Conservation (phyloP, 2,797 vertebrate species). For the Chrysocyon brachyurus region DNA sequence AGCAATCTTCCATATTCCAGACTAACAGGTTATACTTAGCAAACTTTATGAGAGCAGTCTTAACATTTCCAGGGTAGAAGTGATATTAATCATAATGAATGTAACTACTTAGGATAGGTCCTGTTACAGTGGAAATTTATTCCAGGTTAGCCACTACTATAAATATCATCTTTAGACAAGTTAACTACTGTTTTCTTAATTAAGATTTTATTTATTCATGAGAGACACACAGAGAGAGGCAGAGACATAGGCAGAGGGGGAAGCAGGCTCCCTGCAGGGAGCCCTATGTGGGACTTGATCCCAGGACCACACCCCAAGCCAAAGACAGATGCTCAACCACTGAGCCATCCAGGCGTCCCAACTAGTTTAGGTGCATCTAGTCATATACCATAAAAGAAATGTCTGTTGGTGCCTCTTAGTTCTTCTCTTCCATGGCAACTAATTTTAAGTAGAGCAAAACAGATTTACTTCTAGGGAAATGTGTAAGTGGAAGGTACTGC, state of each 20-base stretch:
- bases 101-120: background rate
- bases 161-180: slow-evolving; percentile 28
- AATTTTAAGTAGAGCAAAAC: background rate
- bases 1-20: background rate
- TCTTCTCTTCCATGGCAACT: slow-evolving; percentile 22
- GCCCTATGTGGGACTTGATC: no score
- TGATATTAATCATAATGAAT: slow-evolving; percentile 40
- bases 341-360: no score
- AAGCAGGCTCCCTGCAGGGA: no score
- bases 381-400: slow-evolving; percentile 25
- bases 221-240: no score
- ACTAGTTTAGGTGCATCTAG: background rate
- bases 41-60: slow-evolving; percentile 38
- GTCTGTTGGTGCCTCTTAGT: background rate
- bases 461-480: slow-evolving; percentile 22
- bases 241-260: no score
- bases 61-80: slow-evolving; percentile 4
- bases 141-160: background rate
- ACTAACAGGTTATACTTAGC: slow-evolving; percentile 3
- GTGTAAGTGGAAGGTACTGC: background rate
- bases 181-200: background rate
- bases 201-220: no score
- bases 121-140: background rate
- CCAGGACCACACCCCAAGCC: no score
- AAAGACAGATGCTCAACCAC: no score